These are phyloP conservation scores for Typhlichthys subterraneus DNA, from an alignment of 2,797 vertebrate species.

Conservation along the genomic window DNA sequence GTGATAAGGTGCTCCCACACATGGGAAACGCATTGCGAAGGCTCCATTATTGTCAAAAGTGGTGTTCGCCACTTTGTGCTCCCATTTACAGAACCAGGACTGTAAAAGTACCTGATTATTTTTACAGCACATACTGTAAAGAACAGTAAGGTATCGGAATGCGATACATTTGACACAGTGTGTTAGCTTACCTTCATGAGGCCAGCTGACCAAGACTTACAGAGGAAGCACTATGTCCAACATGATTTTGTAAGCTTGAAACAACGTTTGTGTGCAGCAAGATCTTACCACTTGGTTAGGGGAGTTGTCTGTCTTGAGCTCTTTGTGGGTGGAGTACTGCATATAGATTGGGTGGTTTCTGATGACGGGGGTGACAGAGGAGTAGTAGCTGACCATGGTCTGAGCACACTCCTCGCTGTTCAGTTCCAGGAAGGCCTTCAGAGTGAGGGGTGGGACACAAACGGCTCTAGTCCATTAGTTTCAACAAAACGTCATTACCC, in stretches of 20 bases:
- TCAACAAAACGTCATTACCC: not conserved
- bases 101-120: no score
- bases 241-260: not conserved
- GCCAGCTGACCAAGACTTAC: no score
- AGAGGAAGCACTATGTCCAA: no score
- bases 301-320: slow-evolving; percentile 95
- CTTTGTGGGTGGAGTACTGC: slow-evolving; percentile 97
- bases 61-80: no score
- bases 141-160: no score
- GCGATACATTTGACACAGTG: no score
- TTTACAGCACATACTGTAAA: no score
- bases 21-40: no score
- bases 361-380: slow-evolving; percentile 89
- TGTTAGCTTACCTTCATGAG: no score
- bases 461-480: not conserved
- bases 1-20: no score
- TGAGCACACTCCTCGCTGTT: slow-evolving; percentile 93
- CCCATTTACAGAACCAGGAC: no score
- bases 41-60: no score
- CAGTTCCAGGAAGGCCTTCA: slow-evolving; percentile 93
- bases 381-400: slow-evolving; percentile 97
- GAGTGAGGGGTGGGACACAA: not conserved
- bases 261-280: not conserved
- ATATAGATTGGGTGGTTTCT: slow-evolving; percentile 94
- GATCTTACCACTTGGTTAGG: slow-evolving; percentile 91